Evolutionary conservation across 92 coral and sea anemone species (phyloP).

Genomic region (Scolanthus callimorphus): DNA sequence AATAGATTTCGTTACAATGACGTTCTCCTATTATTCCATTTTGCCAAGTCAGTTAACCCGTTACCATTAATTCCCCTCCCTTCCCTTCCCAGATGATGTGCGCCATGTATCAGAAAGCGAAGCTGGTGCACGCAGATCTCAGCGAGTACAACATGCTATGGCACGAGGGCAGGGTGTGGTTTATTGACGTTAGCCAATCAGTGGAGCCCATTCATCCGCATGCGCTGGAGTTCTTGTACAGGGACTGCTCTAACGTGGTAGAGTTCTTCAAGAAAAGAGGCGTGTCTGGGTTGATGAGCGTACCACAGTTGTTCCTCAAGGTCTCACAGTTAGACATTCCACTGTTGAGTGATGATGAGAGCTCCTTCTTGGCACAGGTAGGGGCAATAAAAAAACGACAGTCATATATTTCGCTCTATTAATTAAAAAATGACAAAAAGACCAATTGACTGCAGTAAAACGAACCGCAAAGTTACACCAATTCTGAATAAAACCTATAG

Average conservation of each 20-base stretch:
- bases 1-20: too few species aligned
- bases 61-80: too few species aligned
- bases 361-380: conserved; percentile 73
- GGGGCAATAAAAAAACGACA: conserved; percentile 34
- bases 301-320: conserved; percentile 69
- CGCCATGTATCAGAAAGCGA: conserved; percentile 85
- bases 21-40: too few species aligned
- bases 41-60: too few species aligned
- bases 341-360: conserved; percentile 37
- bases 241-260: conserved; percentile 85
- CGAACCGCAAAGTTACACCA: too few species aligned
- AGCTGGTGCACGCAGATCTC: conserved; percentile 90
- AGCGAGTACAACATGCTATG: conserved; percentile 98
- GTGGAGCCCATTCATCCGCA: conserved; percentile 96
- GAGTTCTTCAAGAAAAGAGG: conserved; percentile 83
- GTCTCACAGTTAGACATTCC: conserved; percentile 78
- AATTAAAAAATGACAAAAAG: too few species aligned
- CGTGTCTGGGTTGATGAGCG: conserved; percentile 46
- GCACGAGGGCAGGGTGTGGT: conserved; percentile 77
- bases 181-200: conserved; percentile 94
- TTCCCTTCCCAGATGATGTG: conserved; percentile 85
- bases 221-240: conserved; percentile 87
- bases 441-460: too few species aligned
- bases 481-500: too few species aligned
- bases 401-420: too few species aligned